Evolutionary conservation across 2,888 invertebrate genomes (phyloP).

Genomic region (Cylindroiulus punctatus): DNA sequence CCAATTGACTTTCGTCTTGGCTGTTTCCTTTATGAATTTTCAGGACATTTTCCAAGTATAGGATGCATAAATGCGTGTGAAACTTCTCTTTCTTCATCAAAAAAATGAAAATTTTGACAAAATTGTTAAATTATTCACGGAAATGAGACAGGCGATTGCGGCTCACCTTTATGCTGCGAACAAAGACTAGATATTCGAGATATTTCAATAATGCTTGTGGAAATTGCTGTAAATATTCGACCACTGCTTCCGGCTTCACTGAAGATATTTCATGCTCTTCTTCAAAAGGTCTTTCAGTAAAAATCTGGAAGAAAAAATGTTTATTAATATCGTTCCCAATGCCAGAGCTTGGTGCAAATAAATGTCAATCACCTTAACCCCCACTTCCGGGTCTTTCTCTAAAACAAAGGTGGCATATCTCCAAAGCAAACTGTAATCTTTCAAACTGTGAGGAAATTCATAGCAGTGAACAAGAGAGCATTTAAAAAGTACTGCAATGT

Average conservation of each 20-base stretch:
- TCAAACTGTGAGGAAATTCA: constrained; percentile 60
- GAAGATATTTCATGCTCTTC: constrained; percentile 62
- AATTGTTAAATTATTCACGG: neutral
- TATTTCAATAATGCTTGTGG: constrained; percentile 66
- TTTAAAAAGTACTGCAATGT: neutral
- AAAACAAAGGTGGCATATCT: constrained; percentile 67
- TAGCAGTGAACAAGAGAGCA: neutral
- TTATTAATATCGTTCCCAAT: neutral
- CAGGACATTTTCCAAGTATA: constrained; percentile 67
- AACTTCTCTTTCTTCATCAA: constrained; percentile 67
- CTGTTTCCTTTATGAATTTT: constrained; percentile 58
- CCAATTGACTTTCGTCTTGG: constrained; percentile 49
- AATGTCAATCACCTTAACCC: constrained; percentile 63
- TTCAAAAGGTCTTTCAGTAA: constrained; percentile 64
- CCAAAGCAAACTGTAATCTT: constrained; percentile 67
- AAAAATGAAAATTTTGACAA: constrained; percentile 14
- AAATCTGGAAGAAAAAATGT: constrained; percentile 63
- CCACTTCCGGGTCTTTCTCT: constrained; percentile 65
- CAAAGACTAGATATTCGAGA: constrained; percentile 67
- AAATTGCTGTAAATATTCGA: constrained; percentile 66
- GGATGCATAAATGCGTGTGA: constrained; percentile 68
- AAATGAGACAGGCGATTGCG: neutral
- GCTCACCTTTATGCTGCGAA: constrained; percentile 65
- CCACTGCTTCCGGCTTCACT: constrained; percentile 65
- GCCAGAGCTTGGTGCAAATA: neutral